Base-by-base conservation (phyloP, 2,797 vertebrate species). In the Peromyscus attwateri region DNA sequence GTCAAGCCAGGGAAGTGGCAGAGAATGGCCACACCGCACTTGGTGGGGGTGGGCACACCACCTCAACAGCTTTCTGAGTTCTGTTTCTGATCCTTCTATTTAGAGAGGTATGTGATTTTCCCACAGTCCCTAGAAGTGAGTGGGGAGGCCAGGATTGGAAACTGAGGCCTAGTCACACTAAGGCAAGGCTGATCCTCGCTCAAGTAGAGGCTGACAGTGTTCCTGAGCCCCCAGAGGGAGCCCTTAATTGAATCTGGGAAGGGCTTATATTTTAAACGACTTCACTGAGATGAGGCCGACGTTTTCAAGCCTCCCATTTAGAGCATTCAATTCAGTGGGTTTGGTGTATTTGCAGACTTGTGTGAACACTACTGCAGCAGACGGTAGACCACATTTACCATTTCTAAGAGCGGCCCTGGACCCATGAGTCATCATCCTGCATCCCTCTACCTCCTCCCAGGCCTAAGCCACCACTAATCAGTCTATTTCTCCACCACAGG, bases 301-400 rank as follows among this genome's bases (percentile, higher is more conserved):
- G 0, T 19, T 27, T 3, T 37, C 49, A 13, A 21, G 10, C 2
- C 34, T 16, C 40, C 37, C 55, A 3, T 3, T 8, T 7, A 13
- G 3, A 68, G 25, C 6, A 3, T 3, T n/a, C 1, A 2, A 0
- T 3, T 57, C 4, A 0, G 1, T 1, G 57, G 40, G n/a, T 49
- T 75, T 27, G 37, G 19, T 2, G 4, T 27, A 29, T 3, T 27
- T 46, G 5, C 43, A 31, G 31, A 37, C 1, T 2, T 0, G 43
- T 2, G 0, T 14, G 12, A 21, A 37, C 7, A 0, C 10, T n/a
- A 29, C 4, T 27, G 5, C 13, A 23, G 57, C 25, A 55, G 6
- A 40, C 25, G 31, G n/a, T 2, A 34, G 55, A 40, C 43, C 37
- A 40, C 19, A 49, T 21, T 17, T 31, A 3, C 16, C 23, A 12